These are phyloP conservation scores for Myiozetetes cayanensis DNA, from an alignment of 2,113 vertebrate species.

Conservation along the genomic window DNA sequence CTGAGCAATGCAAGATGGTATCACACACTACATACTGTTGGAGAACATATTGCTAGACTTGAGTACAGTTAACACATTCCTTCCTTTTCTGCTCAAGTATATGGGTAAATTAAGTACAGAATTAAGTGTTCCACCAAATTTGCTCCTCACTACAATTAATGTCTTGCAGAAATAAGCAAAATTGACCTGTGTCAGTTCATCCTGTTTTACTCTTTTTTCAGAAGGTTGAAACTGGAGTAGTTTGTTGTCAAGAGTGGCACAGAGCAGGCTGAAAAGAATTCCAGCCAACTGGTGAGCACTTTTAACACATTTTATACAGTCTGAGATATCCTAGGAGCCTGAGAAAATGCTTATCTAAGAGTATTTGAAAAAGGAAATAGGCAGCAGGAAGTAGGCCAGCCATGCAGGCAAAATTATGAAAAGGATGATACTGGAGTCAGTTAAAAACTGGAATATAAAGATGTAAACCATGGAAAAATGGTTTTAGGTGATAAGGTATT, in stretches of 20 bases:
- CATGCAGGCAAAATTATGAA: background rate
- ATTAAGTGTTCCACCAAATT: background rate
- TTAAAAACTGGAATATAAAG: background rate
- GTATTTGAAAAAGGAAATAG: background rate
- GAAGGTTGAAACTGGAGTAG: background rate
- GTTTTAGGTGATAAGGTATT: background rate
- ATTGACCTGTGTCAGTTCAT: background rate
- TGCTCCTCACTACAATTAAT: background rate
- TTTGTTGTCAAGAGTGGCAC: background rate
- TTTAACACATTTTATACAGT: background rate
- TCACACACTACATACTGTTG: background rate
- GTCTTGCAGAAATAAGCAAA: background rate
- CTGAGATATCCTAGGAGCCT: background rate
- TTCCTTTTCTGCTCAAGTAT: background rate
- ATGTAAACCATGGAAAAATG: background rate
- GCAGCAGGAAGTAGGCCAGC: background rate
- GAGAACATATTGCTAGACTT: constrained; percentile 8
- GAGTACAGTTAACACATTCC: background rate
- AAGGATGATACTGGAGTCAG: background rate
- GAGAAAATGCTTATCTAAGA: background rate
- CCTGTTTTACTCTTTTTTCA: background rate
- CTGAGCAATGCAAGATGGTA: background rate
- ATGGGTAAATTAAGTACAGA: background rate
- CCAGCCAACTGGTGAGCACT: background rate
- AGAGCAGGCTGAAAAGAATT: background rate